Conservation (phyloP, 2,113 vertebrate species). For the Meleagris gallopavo region DNA sequence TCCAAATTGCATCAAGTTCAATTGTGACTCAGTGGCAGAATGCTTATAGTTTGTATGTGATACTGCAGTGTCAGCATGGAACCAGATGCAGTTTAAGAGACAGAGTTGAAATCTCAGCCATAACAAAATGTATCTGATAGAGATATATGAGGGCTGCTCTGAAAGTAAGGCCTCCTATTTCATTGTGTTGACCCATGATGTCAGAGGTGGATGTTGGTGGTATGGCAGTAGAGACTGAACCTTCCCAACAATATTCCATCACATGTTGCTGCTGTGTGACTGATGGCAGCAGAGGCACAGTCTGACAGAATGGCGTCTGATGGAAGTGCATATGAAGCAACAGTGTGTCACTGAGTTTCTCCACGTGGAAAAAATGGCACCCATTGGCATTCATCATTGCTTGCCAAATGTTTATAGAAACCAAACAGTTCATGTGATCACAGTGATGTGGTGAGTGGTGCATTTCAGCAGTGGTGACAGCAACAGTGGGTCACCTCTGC, state of each 20-base stretch:
- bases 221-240: not conserved
- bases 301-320: not conserved
- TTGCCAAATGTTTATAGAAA: not conserved
- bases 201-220: not conserved
- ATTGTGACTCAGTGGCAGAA: not conserved
- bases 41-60: not conserved
- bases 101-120: not conserved
- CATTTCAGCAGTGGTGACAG: not conserved
- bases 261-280: not conserved
- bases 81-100: not conserved
- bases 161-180: not conserved
- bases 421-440: not conserved
- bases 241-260: not conserved
- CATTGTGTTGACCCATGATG: not conserved
- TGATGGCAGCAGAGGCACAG: not conserved
- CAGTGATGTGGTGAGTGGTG: not conserved
- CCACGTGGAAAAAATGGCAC: not conserved
- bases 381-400: not conserved
- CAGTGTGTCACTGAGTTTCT: not conserved
- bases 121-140: constrained; percentile 3
- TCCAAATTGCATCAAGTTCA: constrained; percentile 12
- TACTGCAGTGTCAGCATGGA: not conserved
- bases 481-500: not conserved
- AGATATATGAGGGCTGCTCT: not conserved
- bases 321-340: not conserved